These are phyloP conservation scores for Thaumetopoea pityocampa DNA, from an alignment of 1,140 invertebrate genomes.

Conservation along the genomic window DNA sequence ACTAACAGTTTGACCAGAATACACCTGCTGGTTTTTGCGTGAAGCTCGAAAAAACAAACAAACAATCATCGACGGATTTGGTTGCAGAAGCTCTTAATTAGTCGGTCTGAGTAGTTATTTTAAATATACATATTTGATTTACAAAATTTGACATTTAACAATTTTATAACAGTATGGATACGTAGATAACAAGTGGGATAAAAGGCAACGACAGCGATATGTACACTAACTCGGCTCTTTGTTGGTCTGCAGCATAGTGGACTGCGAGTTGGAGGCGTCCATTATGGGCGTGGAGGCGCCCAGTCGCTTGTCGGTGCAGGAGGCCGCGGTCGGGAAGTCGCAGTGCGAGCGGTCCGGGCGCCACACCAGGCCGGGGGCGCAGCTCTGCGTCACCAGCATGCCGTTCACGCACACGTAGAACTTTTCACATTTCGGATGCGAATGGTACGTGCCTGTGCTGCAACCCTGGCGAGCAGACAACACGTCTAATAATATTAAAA, in stretches of 20 bases:
- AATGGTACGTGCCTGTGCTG: conserved; percentile 77
- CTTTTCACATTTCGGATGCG: conserved; percentile 78
- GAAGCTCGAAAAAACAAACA: too few relatives aligned
- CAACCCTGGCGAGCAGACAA: conserved; percentile 50
- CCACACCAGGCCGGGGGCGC: conserved; percentile 84
- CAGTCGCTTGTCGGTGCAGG: conserved; percentile 47
- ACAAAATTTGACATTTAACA: too few relatives aligned
- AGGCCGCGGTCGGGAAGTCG: conserved; percentile 73
- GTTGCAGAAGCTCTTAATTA: too few relatives aligned
- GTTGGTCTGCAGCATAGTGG: conserved; percentile 24
- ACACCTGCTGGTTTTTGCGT: too few relatives aligned
- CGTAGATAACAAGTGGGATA: too few relatives aligned
- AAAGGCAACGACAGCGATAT: not conserved
- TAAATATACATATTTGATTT: too few relatives aligned
- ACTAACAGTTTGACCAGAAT: too few relatives aligned
- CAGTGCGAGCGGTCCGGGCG: conserved; percentile 79
- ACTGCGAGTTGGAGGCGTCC: conserved; percentile 31
- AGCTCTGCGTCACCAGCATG: conserved; percentile 79
- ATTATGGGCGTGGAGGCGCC: conserved; percentile 31
- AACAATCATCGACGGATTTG: too few relatives aligned
- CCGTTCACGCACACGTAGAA: conserved; percentile 85
- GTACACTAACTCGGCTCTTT: conserved; percentile 41
- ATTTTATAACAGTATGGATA: too few relatives aligned
- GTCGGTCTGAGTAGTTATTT: too few relatives aligned
- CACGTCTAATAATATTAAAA: not conserved